Evolutionary conservation across 2,888 invertebrate genomes (phyloP), one percentile per base, ranked within the genome.

Genomic region (Cantharis rufa): DNA sequence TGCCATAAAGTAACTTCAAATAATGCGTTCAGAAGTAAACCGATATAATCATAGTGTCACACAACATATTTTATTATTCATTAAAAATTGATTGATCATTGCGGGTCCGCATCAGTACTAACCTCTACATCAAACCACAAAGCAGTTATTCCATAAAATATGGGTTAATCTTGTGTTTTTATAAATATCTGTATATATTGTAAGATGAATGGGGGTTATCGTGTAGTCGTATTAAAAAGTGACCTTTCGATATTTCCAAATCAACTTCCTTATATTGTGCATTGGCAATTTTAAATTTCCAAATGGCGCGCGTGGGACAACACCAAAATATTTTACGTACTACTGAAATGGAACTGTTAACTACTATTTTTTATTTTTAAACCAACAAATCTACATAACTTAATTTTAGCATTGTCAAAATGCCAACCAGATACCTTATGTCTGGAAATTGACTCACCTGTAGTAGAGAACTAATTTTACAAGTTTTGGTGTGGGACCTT

Each of bases 361-460:
- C 48, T 3, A n/a, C 48, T 7, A 48, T 48, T 48, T 48, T n/a
- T 48, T 13, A 48, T n/a, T 48, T 48, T 48, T 48, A 48, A 48
- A 48, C 48, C 48, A 48, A 48, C 48, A 48, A 48, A 48, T 48
- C n/a, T n/a, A 13, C 9, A 48, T 63, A 28, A 64, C 64, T 71
- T 32, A 69, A 69, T 69, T 69, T 74, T 74, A 77, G 71, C 66
- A 61, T 71, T 69, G 77, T 74, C 69, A 73, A 66, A 66, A 69
- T 77, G 77, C 76, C 76, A 76, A 72, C 63, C 62, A 11, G 69
- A 69, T 69, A 72, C 63, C 21, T 64, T 21, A 24, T 13, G 64
- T 66, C 16, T 66, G 18, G 24, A 66, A 66, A 21, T 66, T 66
- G 64, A 66, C 64, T 66, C 64, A 66, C 64, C 64, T 66, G 64